Percentiles rank a stretch among this genome's conserved stretches.
phyloP scores from a whole-genome alignment of 1,140 invertebrate species.

The Carcinoscorpius rotundicauda region DNA sequence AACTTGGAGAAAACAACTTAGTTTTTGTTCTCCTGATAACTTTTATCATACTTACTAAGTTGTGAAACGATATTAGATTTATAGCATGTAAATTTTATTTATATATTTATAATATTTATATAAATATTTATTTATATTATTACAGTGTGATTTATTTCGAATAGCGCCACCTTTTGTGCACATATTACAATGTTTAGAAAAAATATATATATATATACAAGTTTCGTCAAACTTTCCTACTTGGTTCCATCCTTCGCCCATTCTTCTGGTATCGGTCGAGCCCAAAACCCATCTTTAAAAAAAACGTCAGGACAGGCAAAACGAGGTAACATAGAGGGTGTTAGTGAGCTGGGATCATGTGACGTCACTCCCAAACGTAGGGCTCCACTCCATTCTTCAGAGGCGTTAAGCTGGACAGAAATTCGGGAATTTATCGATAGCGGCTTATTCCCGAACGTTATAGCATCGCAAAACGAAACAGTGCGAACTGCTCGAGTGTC shows the following conservation, averaged over 20 bases:
- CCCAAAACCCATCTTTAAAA: conserved; percentile 32
- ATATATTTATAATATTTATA: too few relatives aligned
- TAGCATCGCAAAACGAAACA: conserved; percentile 33
- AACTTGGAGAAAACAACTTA: too few relatives aligned
- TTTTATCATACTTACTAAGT: too few relatives aligned
- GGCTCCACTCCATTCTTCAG: conserved; percentile 32
- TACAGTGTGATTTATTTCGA: too few relatives aligned
- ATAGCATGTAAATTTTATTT: too few relatives aligned
- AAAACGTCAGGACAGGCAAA: conserved; percentile 31
- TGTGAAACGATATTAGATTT: too few relatives aligned
- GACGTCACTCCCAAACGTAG: conserved; percentile 34
- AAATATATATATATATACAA: too few relatives aligned
- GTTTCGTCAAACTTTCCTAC: neutral
- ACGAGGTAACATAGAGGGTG: conserved; percentile 26
- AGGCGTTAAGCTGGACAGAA: conserved; percentile 27
- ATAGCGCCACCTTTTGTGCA: too few relatives aligned
- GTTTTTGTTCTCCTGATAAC: too few relatives aligned
- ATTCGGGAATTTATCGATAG: conserved; percentile 29
- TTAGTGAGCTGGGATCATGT: conserved; percentile 28
- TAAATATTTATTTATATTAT: too few relatives aligned
- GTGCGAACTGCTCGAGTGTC: conserved; percentile 24
- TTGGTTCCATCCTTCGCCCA: conserved; percentile 21
- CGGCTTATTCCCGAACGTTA: conserved; percentile 33
- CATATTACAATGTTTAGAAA: too few relatives aligned
- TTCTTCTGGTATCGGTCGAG: conserved; percentile 28